These are phyloP conservation scores for Conchocele bisecta DNA, from an alignment of 2,888 invertebrate genomes.

Conservation along the genomic window DNA sequence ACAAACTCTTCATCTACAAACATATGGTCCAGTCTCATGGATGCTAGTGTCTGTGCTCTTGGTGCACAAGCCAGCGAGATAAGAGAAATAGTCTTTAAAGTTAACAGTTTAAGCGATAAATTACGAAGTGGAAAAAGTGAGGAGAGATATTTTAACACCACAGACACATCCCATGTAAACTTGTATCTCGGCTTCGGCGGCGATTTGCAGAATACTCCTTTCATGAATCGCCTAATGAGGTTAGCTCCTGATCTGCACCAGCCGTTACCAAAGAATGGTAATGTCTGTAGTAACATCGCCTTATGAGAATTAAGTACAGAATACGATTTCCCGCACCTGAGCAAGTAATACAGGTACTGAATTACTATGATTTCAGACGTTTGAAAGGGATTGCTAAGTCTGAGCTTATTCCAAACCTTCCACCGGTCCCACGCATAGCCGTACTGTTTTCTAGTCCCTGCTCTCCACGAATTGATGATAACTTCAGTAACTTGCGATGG, in stretches of 20 bases:
- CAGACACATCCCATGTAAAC: slow-evolving; percentile 26
- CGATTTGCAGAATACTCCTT: slow-evolving; percentile 19
- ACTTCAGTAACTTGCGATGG: slow-evolving; percentile 20
- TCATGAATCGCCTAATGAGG: slow-evolving; percentile 37
- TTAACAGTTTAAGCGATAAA: slow-evolving; percentile 13
- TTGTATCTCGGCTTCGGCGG: slow-evolving; percentile 21
- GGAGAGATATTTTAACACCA: slow-evolving; percentile 8
- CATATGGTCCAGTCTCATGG: slow-evolving; percentile 8
- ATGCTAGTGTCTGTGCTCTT: slow-evolving; percentile 17
- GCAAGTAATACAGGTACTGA: slow-evolving; percentile 10
- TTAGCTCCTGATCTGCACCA: background rate
- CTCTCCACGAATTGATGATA: slow-evolving; percentile 21
- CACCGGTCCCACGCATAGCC: slow-evolving; percentile 35
- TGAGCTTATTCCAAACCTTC: slow-evolving; percentile 38
- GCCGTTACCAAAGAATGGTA: slow-evolving; percentile 4
- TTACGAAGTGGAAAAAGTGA: background rate
- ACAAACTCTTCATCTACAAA: background rate
- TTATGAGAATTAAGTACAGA: slow-evolving; percentile 15
- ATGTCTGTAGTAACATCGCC: slow-evolving; percentile 33
- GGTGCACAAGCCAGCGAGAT: slow-evolving; percentile 12
- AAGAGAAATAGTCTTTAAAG: slow-evolving; percentile 21
- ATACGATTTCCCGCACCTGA: background rate
- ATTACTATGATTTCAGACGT: slow-evolving; percentile 25
- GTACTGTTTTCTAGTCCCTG: slow-evolving; percentile 43
- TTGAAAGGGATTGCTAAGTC: slow-evolving; percentile 28